These are phyloP conservation scores for Microchrysa polita DNA, from an alignment of 2,888 invertebrate genomes.

Conservation along the genomic window DNA sequence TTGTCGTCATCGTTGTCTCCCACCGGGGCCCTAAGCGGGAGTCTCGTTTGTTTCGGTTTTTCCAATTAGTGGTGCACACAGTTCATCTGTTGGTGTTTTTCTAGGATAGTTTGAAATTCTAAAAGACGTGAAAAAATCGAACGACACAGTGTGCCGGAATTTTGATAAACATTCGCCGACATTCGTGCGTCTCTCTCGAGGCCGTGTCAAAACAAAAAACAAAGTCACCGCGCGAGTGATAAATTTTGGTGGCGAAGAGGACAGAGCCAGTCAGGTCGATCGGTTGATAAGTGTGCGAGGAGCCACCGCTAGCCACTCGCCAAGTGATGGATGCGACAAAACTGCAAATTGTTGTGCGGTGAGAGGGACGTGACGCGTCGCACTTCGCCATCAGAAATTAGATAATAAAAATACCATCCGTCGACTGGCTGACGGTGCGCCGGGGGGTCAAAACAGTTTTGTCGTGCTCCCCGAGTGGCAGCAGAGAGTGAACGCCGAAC, in stretches of 20 bases:
- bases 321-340: neutral
- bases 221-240: conserved; percentile 11
- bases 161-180: neutral
- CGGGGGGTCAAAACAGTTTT: conserved; percentile 2
- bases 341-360: neutral
- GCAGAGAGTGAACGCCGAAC: neutral
- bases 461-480: conserved; percentile 17
- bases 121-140: no score
- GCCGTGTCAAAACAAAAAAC: conserved; percentile 4
- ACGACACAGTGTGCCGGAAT: no score
- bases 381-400: neutral
- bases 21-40: neutral
- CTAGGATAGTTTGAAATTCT: no score
- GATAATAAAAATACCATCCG: conserved; percentile 32
- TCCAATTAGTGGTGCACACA: neutral
- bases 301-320: neutral
- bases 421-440: neutral
- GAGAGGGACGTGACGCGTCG: neutral
- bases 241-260: neutral
- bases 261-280: neutral
- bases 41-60: neutral
- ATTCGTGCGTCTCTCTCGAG: neutral
- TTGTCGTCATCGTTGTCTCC: conserved; percentile 1
- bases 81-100: no score
- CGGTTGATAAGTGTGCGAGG: neutral